phyloP scores from a whole-genome alignment of 2,888 invertebrate genomes.

The Drosophila gaucha region DNA sequence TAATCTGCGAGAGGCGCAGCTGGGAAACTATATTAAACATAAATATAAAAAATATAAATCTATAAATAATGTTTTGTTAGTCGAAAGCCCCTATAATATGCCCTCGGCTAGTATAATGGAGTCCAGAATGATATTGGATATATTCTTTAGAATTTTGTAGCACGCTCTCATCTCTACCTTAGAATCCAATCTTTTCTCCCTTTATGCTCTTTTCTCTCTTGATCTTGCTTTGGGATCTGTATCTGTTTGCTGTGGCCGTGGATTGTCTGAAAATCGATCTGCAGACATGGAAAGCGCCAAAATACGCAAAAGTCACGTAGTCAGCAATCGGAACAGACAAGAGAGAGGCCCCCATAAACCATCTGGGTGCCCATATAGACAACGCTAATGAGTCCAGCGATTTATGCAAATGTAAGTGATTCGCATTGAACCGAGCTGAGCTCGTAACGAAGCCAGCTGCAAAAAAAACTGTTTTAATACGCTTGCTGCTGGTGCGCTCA shows the following conservation, averaged over 20 bases:
- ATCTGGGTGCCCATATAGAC: conserved; percentile 67
- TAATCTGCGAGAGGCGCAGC: too few species aligned
- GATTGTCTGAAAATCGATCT: conserved; percentile 73
- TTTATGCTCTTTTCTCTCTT: background rate
- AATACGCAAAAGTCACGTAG: conserved; percentile 74
- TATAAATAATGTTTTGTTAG: too few species aligned
- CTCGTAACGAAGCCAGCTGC: conserved; percentile 2
- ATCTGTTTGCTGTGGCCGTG: conserved; percentile 39
- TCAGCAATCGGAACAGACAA: conserved; percentile 61
- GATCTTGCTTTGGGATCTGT: conserved; percentile 43
- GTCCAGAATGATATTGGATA: too few species aligned
- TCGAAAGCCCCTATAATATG: too few species aligned
- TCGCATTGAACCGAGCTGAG: conserved; percentile 11
- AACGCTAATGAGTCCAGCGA: conserved; percentile 59
- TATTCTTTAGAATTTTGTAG: background rate
- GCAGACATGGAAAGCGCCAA: conserved; percentile 49
- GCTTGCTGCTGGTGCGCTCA: background rate
- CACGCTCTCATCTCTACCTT: background rate
- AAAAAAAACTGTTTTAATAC: too few species aligned
- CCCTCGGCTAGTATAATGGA: too few species aligned
- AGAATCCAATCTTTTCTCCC: background rate
- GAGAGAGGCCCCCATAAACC: conserved; percentile 34
- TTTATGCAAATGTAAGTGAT: conserved; percentile 46
- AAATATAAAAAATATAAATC: too few species aligned
- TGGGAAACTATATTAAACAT: too few species aligned